These are phyloP conservation scores for Hydrotaea cyrtoneurina DNA, from an alignment of 2,888 invertebrate species.

Conservation along the genomic window DNA sequence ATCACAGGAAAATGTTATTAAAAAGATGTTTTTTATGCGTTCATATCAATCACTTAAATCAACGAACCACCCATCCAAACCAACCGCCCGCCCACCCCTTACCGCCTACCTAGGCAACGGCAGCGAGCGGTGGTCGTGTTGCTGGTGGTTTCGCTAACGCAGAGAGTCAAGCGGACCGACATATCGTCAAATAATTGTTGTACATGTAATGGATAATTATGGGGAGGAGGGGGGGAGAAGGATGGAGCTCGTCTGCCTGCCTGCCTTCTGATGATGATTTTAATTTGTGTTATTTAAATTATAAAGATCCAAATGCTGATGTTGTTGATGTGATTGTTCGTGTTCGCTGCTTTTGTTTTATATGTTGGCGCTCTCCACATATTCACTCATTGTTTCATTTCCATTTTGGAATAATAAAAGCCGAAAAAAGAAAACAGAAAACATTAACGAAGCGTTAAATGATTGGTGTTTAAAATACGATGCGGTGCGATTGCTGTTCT, in stretches of 20 bases:
- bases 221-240: background rate
- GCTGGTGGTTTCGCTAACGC: no score
- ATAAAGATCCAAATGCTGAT: background rate
- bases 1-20: background rate
- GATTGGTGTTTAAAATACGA: constrained; percentile 2
- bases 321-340: background rate
- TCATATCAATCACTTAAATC: constrained; percentile 7
- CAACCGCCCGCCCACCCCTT: no score
- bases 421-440: background rate
- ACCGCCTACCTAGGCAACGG: background rate
- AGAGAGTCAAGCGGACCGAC: no score
- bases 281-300: constrained; percentile 5
- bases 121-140: no score
- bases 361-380: background rate
- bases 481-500: no score
- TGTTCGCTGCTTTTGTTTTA: background rate
- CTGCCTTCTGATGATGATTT: background rate
- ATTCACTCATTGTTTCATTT: background rate
- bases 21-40: background rate
- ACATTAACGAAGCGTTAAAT: constrained; percentile 29
- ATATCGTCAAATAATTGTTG: background rate
- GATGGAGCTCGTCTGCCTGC: background rate
- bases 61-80: background rate
- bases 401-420: background rate
- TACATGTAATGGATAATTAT: background rate